Conservation (phyloP, 2,888 invertebrate genomes). For the Leptothorax acervorum region DNA sequence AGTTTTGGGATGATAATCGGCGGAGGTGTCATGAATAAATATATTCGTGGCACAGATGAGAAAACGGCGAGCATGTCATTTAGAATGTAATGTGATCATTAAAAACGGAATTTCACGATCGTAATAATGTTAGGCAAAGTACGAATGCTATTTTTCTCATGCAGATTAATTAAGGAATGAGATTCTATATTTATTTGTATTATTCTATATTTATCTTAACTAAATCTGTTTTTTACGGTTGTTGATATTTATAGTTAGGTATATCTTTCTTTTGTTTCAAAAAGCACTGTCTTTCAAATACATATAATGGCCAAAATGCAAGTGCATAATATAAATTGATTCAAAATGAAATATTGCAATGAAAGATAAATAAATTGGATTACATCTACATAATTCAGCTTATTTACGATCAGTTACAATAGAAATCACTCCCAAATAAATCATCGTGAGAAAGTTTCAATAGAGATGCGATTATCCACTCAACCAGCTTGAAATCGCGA, state of each 20-base stretch:
- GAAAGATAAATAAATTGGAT: not conserved
- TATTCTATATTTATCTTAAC: not conserved
- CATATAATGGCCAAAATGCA: not conserved
- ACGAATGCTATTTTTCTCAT: not conserved
- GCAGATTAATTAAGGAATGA: not conserved
- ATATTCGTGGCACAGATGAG: not conserved
- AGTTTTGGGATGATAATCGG: slow-evolving; percentile 24
- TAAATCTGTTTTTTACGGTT: not conserved
- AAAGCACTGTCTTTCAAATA: not conserved
- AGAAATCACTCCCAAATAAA: slow-evolving; percentile 10
- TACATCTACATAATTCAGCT: not conserved
- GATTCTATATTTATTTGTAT: not conserved
- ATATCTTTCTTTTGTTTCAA: not conserved
- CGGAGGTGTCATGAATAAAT: slow-evolving; percentile 17
- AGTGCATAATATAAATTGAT: not conserved
- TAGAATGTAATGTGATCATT: slow-evolving; percentile 7
- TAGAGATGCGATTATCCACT: slow-evolving; percentile 14
- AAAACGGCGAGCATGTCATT: not conserved
- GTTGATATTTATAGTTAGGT: not conserved
- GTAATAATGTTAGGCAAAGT: not conserved
- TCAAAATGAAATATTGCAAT: not conserved
- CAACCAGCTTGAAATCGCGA: not conserved
- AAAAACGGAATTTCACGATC: not conserved
- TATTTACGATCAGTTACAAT: not conserved
- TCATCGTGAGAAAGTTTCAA: not conserved